Evolutionary conservation across 1,140 invertebrate genomes (phyloP), one percentile per base, ranked within the genome.

Genomic region (Vollenhovia emeryi): DNA sequence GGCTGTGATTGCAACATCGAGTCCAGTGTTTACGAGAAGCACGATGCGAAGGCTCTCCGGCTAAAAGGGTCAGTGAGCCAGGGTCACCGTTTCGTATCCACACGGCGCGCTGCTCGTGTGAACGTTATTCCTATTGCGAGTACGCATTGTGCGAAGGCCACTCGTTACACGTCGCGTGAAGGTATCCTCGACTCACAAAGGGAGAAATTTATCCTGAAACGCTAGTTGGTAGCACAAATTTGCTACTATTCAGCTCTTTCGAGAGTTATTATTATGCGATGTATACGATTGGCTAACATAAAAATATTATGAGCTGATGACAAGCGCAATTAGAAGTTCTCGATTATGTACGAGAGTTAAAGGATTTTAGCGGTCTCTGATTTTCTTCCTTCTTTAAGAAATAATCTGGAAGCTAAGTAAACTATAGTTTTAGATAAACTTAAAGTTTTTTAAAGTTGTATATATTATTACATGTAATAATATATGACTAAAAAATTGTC

Each of bases 21-120:
- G 71, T 83, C 69, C 87, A 75, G 75, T 86, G 59, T 86, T 86
- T 86, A 86, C 87, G 88, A 87, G 87, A 52, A 43, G 11, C 75
- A 66, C 64, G 71, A 62, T 59, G 55, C 84, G 87, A 89, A 88
- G 91, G 85, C 84, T 89, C 82, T 48, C 66, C 50, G 21, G 79
- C 18, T 86, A 91, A 92, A 91, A 92, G 90, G 90, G 91, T 92
- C 89, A 92, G 91, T 92, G 90, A 92, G 91, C 86, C 91, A 91
- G 91, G 91, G 91, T 89, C 91, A 76, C 62, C 79, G 86, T 84
- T 88, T 86, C 76, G 71, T 83, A 86, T 86, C 73, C 83, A 73
- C 21, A 69, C 57, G 59, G 27, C 30, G 62, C 59, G 43, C 43
- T 43, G 36, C 21, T 76, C 80, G 71, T 76, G 71, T 52, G 71